These are phyloP conservation scores for Campylorhamphus procurvoides DNA, from an alignment of 2,113 vertebrate genomes.

Conservation along the genomic window DNA sequence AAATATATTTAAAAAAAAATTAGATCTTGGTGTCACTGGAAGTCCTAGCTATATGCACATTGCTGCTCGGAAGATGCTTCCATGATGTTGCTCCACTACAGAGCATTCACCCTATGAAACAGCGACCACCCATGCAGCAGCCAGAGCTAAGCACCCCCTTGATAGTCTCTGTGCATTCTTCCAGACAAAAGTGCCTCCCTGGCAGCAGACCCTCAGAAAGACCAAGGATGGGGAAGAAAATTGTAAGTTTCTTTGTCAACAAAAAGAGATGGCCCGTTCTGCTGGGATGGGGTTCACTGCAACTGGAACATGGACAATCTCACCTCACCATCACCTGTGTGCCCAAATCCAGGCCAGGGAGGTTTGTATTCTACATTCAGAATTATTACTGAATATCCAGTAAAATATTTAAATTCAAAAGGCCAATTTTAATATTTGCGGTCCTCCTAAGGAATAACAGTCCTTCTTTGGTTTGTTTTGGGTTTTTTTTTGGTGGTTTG, in stretches of 20 bases:
- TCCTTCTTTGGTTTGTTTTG: too few species aligned
- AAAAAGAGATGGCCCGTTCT: background rate
- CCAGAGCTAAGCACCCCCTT: background rate
- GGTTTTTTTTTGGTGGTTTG: too few species aligned
- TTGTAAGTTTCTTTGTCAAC: background rate
- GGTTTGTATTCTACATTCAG: background rate
- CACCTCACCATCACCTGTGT: background rate
- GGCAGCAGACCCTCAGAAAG: background rate
- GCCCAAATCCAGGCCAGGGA: background rate
- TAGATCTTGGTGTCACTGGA: background rate
- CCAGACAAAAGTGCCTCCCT: background rate
- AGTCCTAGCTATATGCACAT: background rate
- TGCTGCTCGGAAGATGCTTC: background rate
- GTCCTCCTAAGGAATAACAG: background rate
- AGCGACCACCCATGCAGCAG: background rate
- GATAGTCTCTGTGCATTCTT: background rate
- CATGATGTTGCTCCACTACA: rapidly evolving
- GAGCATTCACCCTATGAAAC: background rate
- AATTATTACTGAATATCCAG: background rate
- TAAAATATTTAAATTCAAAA: background rate
- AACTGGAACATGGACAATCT: background rate
- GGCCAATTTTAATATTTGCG: background rate
- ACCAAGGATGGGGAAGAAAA: background rate
- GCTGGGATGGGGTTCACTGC: background rate
- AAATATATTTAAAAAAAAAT: background rate